Base-by-base conservation (phyloP, 2,888 invertebrate genomes). In the Sipunculus nudus region DNA sequence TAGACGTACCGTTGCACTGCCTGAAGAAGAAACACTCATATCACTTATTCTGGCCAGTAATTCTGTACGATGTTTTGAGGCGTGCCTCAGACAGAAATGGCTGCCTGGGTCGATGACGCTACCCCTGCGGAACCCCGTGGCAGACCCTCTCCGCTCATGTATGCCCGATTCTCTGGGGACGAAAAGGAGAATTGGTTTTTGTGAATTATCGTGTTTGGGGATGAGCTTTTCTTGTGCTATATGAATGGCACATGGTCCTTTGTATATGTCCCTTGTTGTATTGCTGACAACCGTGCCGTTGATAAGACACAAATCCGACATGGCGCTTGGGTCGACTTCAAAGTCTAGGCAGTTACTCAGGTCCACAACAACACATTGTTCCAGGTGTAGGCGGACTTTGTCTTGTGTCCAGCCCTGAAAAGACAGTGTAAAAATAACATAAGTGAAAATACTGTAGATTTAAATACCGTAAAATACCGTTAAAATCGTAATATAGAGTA, bases 181-280 rank as follows among this genome's bases (percentile, higher is more conserved):
- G n/a, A n/a, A n/a, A n/a, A n/a, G n/a, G n/a, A n/a, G n/a, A n/a
- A n/a, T n/a, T n/a, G n/a, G n/a, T n/a, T n/a, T n/a, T n/a, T n/a
- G n/a, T n/a, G n/a, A n/a, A n/a, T n/a, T n/a, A n/a, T n/a, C n/a
- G n/a, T n/a, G n/a, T n/a, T n/a, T n/a, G n/a, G n/a, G 63, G 21
- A 66, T 61, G 8, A 78, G 67, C 39, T 72, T 72, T 19, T 67
- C 63, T 2, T 85, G 86, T 1, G 86, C 86, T 65, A 86, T 85
- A 0, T 88, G 88, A 68, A 89, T 86, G 61, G 88, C 87, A 50
- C 85, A 83, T 0, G 89, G 89, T 0, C 88, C 88, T 46, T 84
- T 83, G 67, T 87, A 88, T n/a, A 85, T 76, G 54, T 87, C 87
- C 35, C 85, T 83, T 0, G 87, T 87, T 3, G 86, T 84, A 4